These are phyloP conservation scores for Hyperoplus lanceolatus DNA, from an alignment of 2,797 vertebrate species.

Conservation along the genomic window DNA sequence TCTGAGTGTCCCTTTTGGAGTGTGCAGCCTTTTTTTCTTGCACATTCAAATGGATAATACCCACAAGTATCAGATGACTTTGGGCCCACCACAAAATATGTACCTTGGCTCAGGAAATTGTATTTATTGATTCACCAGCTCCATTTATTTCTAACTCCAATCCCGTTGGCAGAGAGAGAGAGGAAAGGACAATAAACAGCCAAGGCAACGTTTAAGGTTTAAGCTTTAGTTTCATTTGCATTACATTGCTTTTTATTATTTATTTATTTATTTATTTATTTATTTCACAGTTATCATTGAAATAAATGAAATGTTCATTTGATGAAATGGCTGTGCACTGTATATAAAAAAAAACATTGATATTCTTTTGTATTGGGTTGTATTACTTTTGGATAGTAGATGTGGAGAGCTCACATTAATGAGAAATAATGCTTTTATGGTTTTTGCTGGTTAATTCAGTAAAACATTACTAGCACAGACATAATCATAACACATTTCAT, in stretches of 20 bases:
- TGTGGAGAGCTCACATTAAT: neutral
- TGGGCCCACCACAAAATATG: constrained; percentile 39
- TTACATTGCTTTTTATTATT: neutral
- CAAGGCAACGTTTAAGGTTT: neutral
- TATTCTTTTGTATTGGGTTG: neutral
- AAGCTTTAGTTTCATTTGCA: neutral
- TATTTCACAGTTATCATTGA: neutral
- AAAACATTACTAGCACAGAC: neutral
- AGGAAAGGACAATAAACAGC: constrained; percentile 34
- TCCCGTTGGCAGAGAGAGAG: constrained; percentile 3
- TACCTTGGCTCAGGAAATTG: constrained; percentile 34
- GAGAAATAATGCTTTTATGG: neutral
- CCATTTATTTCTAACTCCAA: constrained; percentile 28
- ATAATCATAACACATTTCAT: neutral
- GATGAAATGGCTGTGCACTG: neutral
- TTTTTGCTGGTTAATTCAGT: neutral
- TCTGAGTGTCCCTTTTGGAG: constrained; percentile 8
- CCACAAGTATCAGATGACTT: constrained; percentile 47
- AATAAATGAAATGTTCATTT: neutral
- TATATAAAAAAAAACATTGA: no score
- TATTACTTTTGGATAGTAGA: neutral
- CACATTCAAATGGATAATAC: constrained; percentile 27
- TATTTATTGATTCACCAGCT: constrained; percentile 47
- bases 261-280: neutral
- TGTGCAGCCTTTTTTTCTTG: neutral